Evolutionary conservation across 2,888 invertebrate species (phyloP).

Genomic region (Andrena flavipes): DNA sequence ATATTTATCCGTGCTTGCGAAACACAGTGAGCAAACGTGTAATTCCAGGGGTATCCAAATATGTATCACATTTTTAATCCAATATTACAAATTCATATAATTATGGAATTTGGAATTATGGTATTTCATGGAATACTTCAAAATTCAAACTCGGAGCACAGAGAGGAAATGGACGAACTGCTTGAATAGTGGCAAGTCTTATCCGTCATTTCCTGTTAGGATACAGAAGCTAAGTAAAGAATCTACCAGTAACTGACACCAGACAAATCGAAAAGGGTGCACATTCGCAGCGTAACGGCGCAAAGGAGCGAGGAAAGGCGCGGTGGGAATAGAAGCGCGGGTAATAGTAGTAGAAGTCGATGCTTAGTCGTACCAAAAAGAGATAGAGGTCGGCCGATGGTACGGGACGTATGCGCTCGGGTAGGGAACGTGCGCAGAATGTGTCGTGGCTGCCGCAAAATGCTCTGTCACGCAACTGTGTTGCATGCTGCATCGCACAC

Average conservation of each 20-base stretch:
- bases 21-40: too few relatives aligned
- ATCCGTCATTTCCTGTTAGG: neutral
- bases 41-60: too few relatives aligned
- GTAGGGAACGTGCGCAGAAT: slow-evolving; percentile 72
- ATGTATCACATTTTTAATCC: too few relatives aligned
- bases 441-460: slow-evolving; percentile 73
- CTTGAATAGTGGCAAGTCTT: too few relatives aligned
- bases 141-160: too few relatives aligned
- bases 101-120: too few relatives aligned
- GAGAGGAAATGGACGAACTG: too few relatives aligned
- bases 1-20: too few relatives aligned
- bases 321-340: slow-evolving; percentile 35
- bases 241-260: neutral
- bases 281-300: neutral
- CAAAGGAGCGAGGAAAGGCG: slow-evolving; percentile 34
- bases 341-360: slow-evolving; percentile 66
- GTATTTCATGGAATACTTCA: too few relatives aligned
- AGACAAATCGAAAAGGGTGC: slow-evolving; percentile 46
- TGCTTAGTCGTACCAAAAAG: slow-evolving; percentile 58
- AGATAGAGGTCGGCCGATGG: slow-evolving; percentile 48
- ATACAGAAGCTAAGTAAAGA: neutral
- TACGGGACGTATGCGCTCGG: slow-evolving; percentile 47
- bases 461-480: slow-evolving; percentile 73
- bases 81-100: too few relatives aligned
- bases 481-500: slow-evolving; percentile 43